Conservation (phyloP, 2,113 vertebrate genomes). For the Oxygymnocypris stewartii region DNA sequence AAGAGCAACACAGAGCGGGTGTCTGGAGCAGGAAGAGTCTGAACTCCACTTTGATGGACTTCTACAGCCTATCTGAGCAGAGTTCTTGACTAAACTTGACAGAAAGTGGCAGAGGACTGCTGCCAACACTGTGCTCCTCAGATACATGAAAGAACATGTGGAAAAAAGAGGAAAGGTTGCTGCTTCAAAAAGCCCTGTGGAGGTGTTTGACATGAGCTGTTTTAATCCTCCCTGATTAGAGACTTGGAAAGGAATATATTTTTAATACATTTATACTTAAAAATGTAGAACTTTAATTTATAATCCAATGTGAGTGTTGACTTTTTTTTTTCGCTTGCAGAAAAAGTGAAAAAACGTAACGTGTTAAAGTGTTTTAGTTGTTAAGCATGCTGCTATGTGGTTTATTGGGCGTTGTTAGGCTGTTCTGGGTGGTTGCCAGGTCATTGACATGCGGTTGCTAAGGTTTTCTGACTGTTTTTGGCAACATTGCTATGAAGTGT, state of each 20-base stretch:
- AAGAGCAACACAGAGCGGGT: conserved; percentile 3
- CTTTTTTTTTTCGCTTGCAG: background rate
- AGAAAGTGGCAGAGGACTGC: conserved; percentile 59
- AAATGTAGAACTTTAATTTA: conserved; percentile 15
- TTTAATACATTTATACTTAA: background rate
- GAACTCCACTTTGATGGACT: conserved; percentile 57
- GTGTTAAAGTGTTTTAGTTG: background rate
- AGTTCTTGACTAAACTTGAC: conserved; percentile 66
- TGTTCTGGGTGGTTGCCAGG: background rate
- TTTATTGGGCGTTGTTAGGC: background rate
- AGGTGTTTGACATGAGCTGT: conserved; percentile 16
- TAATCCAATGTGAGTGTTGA: conserved; percentile 25
- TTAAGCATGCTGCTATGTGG: background rate
- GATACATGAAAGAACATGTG: conserved; percentile 65
- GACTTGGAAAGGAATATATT: conserved; percentile 1
- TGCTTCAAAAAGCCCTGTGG: conserved; percentile 38
- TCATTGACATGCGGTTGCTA: background rate
- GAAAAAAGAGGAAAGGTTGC: conserved; percentile 35
- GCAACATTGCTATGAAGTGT: background rate
- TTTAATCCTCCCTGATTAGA: conserved; percentile 17
- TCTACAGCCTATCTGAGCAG: conserved; percentile 61
- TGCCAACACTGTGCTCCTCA: conserved; percentile 61
- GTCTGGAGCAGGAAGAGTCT: conserved; percentile 10
- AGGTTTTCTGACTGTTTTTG: background rate
- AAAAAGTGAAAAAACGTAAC: background rate